Evolutionary conservation across 2,797 vertebrate species (phyloP).

Genomic region (Ataeniobius toweri): DNA sequence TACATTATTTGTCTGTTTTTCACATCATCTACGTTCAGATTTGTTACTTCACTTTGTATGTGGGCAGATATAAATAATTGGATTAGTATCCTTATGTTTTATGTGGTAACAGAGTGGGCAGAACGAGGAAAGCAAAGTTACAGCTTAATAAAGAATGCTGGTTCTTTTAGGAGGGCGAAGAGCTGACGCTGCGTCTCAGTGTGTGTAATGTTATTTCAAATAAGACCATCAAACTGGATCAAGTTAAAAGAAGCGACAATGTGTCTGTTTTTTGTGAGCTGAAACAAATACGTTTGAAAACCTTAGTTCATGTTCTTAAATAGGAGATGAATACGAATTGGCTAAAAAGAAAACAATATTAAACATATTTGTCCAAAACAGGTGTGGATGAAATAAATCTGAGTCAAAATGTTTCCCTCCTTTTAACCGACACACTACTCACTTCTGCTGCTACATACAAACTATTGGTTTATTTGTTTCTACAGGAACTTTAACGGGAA

Average conservation of each 20-base stretch:
- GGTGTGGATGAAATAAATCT: neutral
- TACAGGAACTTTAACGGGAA: too few species aligned
- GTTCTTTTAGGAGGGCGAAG: constrained; percentile 16
- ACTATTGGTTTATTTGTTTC: too few species aligned
- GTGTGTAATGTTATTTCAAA: constrained; percentile 42
- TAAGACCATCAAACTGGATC: constrained; percentile 1
- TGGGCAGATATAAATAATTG: constrained; percentile 25
- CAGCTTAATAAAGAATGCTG: constrained; percentile 43
- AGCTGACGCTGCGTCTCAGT: constrained; percentile 21
- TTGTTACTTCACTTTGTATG: constrained; percentile 24
- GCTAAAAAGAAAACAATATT: neutral
- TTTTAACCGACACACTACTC: neutral
- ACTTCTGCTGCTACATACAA: neutral
- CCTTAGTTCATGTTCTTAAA: neutral
- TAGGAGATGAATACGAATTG: neutral
- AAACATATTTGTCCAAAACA: neutral
- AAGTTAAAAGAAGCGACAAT: neutral
- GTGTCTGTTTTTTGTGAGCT: neutral
- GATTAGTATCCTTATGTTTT: constrained; percentile 43
- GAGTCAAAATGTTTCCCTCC: neutral
- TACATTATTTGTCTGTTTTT: constrained; percentile 35
- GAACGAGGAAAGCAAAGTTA: constrained; percentile 41
- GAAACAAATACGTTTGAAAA: neutral
- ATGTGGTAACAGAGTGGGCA: constrained; percentile 26
- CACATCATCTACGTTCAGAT: constrained; percentile 32